Evolutionary conservation across 2,888 invertebrate genomes (phyloP).

Genomic region (Xanthorhoe designata): DNA sequence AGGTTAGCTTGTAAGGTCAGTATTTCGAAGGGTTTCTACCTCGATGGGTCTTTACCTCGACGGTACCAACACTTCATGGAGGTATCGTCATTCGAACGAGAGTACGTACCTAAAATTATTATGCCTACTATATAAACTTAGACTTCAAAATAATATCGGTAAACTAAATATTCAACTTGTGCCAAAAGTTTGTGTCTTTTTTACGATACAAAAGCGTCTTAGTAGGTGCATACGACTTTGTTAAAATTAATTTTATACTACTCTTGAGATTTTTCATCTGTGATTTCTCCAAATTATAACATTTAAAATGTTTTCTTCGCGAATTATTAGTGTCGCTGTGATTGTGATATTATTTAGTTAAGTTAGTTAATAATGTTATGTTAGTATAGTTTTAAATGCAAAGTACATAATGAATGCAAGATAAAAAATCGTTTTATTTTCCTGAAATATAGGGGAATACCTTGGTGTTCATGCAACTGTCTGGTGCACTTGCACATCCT

Average conservation of each 20-base stretch:
- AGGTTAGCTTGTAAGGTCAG: too few species aligned
- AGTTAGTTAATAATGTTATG: constrained; percentile 52
- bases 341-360: constrained; percentile 81
- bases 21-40: too few species aligned
- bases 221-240: neutral
- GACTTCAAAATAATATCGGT: neutral
- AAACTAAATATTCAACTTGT: neutral
- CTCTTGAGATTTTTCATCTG: constrained; percentile 31
- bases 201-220: too few species aligned
- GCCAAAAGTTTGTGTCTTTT: too few species aligned
- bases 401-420: constrained; percentile 55
- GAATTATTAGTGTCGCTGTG: constrained; percentile 67
- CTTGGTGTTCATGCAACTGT: too few species aligned
- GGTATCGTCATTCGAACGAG: too few species aligned
- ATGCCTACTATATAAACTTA: too few species aligned
- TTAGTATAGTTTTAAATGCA: constrained; percentile 52
- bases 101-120: too few species aligned
- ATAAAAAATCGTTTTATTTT: constrained; percentile 46
- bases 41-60: too few species aligned
- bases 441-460: neutral
- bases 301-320: constrained; percentile 39
- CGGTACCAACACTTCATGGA: too few species aligned
- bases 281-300: constrained; percentile 30
- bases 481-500: too few species aligned
- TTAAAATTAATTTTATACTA: constrained; percentile 4